These are phyloP conservation scores for Ametastegia equiseti DNA, from an alignment of 2,888 invertebrate genomes.

Conservation along the genomic window DNA sequence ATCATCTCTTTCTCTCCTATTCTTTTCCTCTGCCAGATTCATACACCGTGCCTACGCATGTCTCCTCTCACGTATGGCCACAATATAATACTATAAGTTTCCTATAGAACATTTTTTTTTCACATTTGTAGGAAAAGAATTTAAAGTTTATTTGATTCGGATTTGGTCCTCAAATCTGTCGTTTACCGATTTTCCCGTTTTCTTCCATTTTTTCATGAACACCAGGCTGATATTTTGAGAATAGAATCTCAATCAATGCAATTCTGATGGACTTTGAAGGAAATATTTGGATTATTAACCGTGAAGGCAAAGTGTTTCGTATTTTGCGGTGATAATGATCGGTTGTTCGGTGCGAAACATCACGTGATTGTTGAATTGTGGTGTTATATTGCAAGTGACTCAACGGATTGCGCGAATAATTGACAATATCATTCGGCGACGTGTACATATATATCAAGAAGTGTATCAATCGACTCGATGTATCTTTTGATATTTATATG, in stretches of 20 bases:
- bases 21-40: constrained; percentile 20
- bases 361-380: neutral
- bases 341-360: neutral
- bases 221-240: no score
- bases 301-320: neutral
- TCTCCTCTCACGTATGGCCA: neutral
- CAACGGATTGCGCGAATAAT: neutral
- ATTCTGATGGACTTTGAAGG: no score
- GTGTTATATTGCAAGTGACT: neutral
- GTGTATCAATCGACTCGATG: neutral
- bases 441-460: neutral
- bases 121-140: no score
- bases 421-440: neutral
- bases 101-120: no score
- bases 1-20: constrained; percentile 39
- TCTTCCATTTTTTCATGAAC: no score
- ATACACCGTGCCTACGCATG: neutral
- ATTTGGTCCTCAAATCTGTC: no score
- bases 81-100: neutral
- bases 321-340: constrained; percentile 12
- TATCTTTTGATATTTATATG: neutral
- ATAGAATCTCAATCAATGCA: no score
- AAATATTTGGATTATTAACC: neutral
- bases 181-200: no score
- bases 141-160: no score